Base-by-base conservation (phyloP, 2,113 vertebrate species). In the Raja brachyura region DNA sequence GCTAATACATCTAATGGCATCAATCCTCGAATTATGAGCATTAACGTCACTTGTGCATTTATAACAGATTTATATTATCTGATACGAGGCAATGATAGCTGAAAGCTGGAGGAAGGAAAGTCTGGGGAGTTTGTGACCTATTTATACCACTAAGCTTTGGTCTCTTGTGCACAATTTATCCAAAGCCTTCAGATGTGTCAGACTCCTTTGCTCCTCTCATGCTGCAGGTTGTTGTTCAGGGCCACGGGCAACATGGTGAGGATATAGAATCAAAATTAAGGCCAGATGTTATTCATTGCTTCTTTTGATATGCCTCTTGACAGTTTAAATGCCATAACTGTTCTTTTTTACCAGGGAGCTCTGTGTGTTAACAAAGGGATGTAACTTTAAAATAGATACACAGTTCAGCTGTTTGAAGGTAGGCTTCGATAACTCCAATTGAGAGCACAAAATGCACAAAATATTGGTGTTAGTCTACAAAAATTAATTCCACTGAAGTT, bases 181-280 rank as follows among this genome's bases (percentile, higher is more conserved):
- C 18, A 14, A 61, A 86, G 25, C 9, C 9, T 86, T 61, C 22
- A 56, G 3, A 59, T 31, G 28, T 61, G 25, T 61, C 59, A 28
- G 13, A 86, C n/a, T 61, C 54, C 56, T 61, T n/a, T 85, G 4
- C 81, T 88, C 59, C 14, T 14, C 63, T 31, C 59, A 18, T 88
- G n/a, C 59, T 63, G 8, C 31, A n/a, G 59, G 59, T 33, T 63
- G 59, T 63, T 31, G 59, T 63, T 88, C 31, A 16, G 59, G 59
- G 16, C 83, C 28, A n/a, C 14, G 63, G 59, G 59, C 28, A 88
- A 11, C 14, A 63, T 31, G 4, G 59, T 66, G 59, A 88, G 16
- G 83, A 63, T 88, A 88, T 0, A 56, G 63, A 88, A 88, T 31
- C 83, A 88, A 63, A 63, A 85, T 85, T 61, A 85, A 61, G 83